phyloP scores from a whole-genome alignment of 2,888 invertebrate genomes.

The Punctoribates punctum region DNA sequence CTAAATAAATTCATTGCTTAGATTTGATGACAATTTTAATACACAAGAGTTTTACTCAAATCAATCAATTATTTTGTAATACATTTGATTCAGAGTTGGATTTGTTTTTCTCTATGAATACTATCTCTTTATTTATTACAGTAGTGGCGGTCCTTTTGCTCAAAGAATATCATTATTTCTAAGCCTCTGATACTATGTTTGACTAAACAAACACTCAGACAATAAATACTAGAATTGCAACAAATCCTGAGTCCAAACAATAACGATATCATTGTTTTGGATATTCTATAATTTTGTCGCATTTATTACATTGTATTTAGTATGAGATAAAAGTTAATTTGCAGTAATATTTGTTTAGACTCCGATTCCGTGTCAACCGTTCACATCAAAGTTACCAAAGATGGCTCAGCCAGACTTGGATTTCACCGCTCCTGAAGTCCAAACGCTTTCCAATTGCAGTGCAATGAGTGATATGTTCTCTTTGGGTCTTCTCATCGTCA shows the following conservation, averaged over 20 bases:
- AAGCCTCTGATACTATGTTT: not conserved
- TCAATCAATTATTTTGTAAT: no score
- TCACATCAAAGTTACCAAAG: conserved; percentile 85
- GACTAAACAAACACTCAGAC: not conserved
- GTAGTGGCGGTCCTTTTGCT: not conserved
- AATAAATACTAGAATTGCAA: not conserved
- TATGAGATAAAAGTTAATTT: not conserved
- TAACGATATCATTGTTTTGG: no score
- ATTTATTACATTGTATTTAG: not conserved
- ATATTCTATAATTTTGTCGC: no score
- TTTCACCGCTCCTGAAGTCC: conserved; percentile 89
- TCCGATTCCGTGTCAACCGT: conserved; percentile 73
- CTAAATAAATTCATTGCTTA: no score
- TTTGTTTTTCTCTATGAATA: no score
- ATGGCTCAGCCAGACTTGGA: conserved; percentile 93
- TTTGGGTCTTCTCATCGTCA: conserved; percentile 86
- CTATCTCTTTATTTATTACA: no score
- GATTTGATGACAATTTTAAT: no score
- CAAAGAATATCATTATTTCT: not conserved
- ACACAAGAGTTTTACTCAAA: no score
- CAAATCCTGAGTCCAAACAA: no score
- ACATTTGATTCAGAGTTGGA: no score
- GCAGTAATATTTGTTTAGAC: conserved; percentile 60
- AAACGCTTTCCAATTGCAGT: conserved; percentile 73
- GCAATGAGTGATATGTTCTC: conserved; percentile 94